Conservation (phyloP, 2,888 invertebrate species). For the Selenia dentaria region DNA sequence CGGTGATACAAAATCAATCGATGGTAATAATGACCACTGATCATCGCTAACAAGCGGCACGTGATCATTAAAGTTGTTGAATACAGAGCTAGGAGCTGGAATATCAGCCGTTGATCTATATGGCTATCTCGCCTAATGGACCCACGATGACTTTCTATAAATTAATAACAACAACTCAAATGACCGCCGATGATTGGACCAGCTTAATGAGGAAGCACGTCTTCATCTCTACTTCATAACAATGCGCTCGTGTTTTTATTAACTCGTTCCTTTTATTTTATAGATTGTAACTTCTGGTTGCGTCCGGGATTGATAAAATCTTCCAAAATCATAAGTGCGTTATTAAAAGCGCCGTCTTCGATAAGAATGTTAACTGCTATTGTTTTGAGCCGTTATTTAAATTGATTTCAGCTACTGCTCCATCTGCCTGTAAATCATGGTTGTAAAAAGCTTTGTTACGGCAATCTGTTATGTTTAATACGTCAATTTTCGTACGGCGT, state of each 20-base stretch:
- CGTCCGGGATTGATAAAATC: conserved; percentile 41
- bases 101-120: conserved; percentile 73
- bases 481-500: conserved; percentile 48
- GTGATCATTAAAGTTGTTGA: conserved; percentile 78
- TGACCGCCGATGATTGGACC: conserved; percentile 68
- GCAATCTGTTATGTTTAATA: conserved; percentile 55
- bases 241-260: conserved; percentile 61
- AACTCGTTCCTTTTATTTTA: conserved; percentile 50
- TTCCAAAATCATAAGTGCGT: conserved; percentile 30
- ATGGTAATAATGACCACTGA: conserved; percentile 64
- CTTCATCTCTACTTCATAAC: conserved; percentile 66
- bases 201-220: conserved; percentile 74
- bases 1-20: conserved; percentile 67
- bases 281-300: conserved; percentile 51
- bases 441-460: conserved; percentile 53
- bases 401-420: conserved; percentile 23
- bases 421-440: conserved; percentile 44
- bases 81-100: conserved; percentile 52
- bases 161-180: conserved; percentile 78
- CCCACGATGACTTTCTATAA: conserved; percentile 82
- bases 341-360: conserved; percentile 21
- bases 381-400: conserved; percentile 23
- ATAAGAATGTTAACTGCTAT: conserved; percentile 31
- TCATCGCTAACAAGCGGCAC: conserved; percentile 78
- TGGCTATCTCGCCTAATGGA: conserved; percentile 77